Conservation (phyloP, 1,140 invertebrate genomes). For the Notospermus geniculatus region DNA sequence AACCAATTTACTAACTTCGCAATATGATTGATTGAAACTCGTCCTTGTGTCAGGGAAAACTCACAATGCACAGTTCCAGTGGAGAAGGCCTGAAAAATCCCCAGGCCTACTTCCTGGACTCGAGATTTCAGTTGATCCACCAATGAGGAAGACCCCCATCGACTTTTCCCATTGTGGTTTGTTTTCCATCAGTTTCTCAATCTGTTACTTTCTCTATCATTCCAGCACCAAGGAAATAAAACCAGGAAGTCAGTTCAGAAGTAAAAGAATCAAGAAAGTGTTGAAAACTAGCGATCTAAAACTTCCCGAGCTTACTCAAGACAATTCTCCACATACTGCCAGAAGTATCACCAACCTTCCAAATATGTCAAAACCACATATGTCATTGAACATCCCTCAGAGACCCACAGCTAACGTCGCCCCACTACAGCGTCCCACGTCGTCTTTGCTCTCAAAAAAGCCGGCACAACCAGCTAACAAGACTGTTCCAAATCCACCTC, state of each 20-base stretch:
- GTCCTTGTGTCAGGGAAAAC: no score
- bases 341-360: background rate
- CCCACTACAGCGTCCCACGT: background rate
- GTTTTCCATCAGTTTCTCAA: constrained; percentile 12
- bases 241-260: constrained; percentile 81
- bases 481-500: background rate
- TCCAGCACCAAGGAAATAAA: constrained; percentile 85
- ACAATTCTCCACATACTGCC: background rate
- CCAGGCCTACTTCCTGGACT: no score
- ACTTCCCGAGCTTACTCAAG: constrained; percentile 36
- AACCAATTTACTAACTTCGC: no score
- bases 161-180: constrained; percentile 8
- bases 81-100: no score
- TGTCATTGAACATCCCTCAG: background rate
- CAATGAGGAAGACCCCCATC: no score
- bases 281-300: constrained; percentile 45
- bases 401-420: background rate
- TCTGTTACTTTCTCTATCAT: constrained; percentile 10
- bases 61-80: no score
- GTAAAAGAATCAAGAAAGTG: constrained; percentile 64
- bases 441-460: background rate
- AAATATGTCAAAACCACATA: background rate
- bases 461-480: background rate
- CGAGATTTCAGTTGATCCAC: no score
- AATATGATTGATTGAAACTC: no score